Conservation (phyloP, 35 echinoderm and acorn worm species). For the Anneissia japonica region DNA sequence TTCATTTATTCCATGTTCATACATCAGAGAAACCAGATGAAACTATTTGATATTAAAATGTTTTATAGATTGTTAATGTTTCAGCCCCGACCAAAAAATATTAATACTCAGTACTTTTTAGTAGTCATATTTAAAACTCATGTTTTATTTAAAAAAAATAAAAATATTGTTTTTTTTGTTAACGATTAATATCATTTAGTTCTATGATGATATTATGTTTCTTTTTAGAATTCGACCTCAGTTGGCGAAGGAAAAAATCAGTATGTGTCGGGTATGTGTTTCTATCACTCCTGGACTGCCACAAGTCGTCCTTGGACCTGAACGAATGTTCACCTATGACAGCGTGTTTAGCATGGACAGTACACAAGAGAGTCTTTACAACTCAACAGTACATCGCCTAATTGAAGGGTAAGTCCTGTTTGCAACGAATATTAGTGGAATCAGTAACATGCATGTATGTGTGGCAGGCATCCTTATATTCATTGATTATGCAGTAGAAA, state of each 20-base stretch:
- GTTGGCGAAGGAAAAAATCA: conserved; percentile 67
- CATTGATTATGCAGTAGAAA: too few species aligned
- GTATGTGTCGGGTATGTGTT: conserved; percentile 78
- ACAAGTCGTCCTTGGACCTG: conserved; percentile 70
- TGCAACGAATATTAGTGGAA: too few species aligned
- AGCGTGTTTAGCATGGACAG: conserved; percentile 89
- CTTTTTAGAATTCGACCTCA: conserved; percentile 60
- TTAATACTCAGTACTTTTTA: too few species aligned
- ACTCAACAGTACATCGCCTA: conserved; percentile 50
- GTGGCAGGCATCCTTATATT: too few species aligned
- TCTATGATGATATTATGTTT: too few species aligned
- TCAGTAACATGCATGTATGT: too few species aligned
- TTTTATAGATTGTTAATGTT: too few species aligned
- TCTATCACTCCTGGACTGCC: conserved; percentile 46
- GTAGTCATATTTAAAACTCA: too few species aligned
- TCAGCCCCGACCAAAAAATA: too few species aligned
- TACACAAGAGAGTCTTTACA: conserved; percentile 65
- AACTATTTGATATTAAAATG: too few species aligned
- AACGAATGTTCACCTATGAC: conserved; percentile 88
- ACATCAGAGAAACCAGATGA: too few species aligned
- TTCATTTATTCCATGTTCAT: too few species aligned
- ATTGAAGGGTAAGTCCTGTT: conserved; percentile 87
- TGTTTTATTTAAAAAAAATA: not conserved
- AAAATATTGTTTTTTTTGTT: not conserved
- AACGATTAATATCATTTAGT: not conserved